phyloP scores from a whole-genome alignment of 2,113 vertebrate genomes.

The Hyperoodon ampullatus region DNA sequence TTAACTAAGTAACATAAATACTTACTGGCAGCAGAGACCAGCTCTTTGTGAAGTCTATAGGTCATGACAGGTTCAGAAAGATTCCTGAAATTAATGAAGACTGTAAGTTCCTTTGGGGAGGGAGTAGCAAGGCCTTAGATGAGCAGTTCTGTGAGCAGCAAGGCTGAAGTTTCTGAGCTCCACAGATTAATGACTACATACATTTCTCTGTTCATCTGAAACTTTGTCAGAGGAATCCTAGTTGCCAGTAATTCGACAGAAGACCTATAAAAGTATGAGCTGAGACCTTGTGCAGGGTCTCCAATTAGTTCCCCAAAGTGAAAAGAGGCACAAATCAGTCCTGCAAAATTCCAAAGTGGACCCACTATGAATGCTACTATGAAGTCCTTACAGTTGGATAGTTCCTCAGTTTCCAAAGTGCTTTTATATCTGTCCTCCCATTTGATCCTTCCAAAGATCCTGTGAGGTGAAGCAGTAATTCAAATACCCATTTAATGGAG shows the following conservation, averaged over 20 bases:
- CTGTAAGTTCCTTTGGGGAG: constrained; percentile 60
- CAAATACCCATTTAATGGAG: background rate
- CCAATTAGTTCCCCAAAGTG: background rate
- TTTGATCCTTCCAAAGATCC: background rate
- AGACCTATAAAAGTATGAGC: background rate
- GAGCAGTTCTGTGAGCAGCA: background rate
- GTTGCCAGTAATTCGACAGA: background rate
- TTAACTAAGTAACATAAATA: constrained; percentile 62
- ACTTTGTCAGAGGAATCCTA: background rate
- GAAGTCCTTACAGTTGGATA: constrained; percentile 26
- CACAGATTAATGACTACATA: background rate
- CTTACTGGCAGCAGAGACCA: constrained; percentile 98
- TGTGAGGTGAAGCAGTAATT: background rate
- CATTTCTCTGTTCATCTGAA: constrained; percentile 9
- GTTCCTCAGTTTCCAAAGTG: background rate
- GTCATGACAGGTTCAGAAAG: constrained; percentile 98
- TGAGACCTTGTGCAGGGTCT: background rate
- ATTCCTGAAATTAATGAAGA: constrained; percentile 88
- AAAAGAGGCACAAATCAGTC: constrained; percentile 4
- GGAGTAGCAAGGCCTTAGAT: background rate
- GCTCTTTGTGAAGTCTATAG: constrained; percentile 93
- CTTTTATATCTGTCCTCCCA: constrained; percentile 17
- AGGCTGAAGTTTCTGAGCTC: background rate
- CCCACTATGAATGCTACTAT: background rate
- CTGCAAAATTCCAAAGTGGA: background rate